phyloP scores from a whole-genome alignment of 2,797 vertebrate species.

The Helarctos malayanus region DNA sequence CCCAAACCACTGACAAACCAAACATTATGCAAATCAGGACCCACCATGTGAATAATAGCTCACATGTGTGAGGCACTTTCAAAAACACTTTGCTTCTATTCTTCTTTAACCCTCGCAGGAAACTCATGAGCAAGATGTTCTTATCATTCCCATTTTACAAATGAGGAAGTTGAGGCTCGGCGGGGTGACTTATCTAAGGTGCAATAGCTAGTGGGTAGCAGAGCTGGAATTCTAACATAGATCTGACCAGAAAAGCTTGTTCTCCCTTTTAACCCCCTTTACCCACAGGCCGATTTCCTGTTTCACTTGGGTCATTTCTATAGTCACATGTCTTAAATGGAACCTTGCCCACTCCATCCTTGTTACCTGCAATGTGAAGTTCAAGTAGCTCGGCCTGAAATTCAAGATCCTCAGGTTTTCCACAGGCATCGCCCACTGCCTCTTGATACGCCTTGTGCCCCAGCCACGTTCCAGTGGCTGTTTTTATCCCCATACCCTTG shows the following conservation, averaged over 20 bases:
- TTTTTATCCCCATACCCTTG: not conserved
- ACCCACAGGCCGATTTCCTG: not conserved
- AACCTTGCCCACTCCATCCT: not conserved
- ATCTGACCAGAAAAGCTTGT: not conserved
- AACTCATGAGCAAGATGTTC: not conserved
- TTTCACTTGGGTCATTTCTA: not conserved
- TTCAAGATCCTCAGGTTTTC: not conserved
- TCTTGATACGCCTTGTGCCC: fast-evolving
- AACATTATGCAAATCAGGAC: slow-evolving; percentile 70
- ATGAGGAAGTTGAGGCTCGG: not conserved
- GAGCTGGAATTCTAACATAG: not conserved
- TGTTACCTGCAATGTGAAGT: not conserved
- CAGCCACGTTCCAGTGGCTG: not conserved
- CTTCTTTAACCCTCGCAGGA: slow-evolving; percentile 54
- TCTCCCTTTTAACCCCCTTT: not conserved
- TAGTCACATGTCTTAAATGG: not conserved
- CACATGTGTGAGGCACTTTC: slow-evolving; percentile 64
- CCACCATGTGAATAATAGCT: slow-evolving; percentile 70
- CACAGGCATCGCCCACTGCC: not conserved
- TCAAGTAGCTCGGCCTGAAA: not conserved
- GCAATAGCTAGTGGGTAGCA: not conserved
- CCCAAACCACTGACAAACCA: slow-evolving; percentile 73
- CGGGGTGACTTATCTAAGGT: not conserved
- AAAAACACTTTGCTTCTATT: not conserved
- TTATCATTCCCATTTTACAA: not conserved